Evolutionary conservation across 2,797 vertebrate genomes (phyloP), one percentile per base, ranked within the genome.

Genomic region (Fistularia commersonii): DNA sequence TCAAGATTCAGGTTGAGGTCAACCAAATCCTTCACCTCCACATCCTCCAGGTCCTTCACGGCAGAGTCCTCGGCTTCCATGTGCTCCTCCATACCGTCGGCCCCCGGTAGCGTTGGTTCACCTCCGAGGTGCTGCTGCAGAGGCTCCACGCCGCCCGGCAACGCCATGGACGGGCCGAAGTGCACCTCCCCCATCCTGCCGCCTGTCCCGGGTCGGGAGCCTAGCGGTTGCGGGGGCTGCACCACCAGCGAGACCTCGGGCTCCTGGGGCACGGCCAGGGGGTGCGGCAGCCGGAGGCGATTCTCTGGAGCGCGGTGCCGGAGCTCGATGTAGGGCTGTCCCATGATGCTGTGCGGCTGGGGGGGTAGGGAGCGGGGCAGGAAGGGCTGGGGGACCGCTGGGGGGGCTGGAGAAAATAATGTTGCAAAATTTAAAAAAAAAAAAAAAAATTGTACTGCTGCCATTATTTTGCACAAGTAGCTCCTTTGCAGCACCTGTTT

Each of bases 1-100:
- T 97, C 97, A 3, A 98, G 85, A 81, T 98, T 98, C 54, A 99
- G 80, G 76, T 96, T 98, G 69, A 96, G 94, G 78, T 99, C 97
- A 11, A 95, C 97, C 74, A 98, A 89, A 66, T 98, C 97, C 75
- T 98, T 98, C 55, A 98, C 97, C 76, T 98, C 96, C 58, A 99
- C 96, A 0, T 95, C 95, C 8, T 98, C 97, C 5, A 99, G 88
- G 54, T 99, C 97, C 79, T 99, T 99, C 14, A 96, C 97, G 5
- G 93, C 88, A 0, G 95, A 93, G 66, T 97, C 96, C 72, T 97
- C 94, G 6, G 92, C 85, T 74, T 96, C 95, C 7, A 98, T 87
- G 34, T 96, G 96, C 71, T 93, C 95, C 61, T 95, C 95, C 0
- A 97, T 88, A 14, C 86, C 85, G 11, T 92, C 92, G 1, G 66